Evolutionary conservation across 2,797 vertebrate genomes (phyloP), one percentile per base, ranked within the genome.

Genomic region (Sebastes baramenuke): DNA sequence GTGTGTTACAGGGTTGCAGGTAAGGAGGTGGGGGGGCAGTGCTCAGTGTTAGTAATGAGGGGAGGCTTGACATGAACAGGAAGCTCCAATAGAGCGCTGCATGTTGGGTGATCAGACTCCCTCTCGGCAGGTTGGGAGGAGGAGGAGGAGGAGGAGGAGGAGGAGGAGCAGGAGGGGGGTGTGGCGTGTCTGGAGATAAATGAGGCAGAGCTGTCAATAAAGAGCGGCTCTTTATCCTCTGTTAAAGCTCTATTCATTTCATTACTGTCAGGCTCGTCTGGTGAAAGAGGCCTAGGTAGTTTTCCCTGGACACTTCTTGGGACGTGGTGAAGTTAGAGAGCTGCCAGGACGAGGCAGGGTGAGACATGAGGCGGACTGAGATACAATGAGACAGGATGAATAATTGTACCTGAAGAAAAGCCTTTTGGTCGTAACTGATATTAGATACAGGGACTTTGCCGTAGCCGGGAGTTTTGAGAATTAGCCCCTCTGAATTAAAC

Each of bases 211-310:
- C 38, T 86, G 78, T 92, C 85, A 82, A 88, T 86, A 90, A 84
- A 71, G 59, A 75, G 13, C 38, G 72, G 76, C 81, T 84, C 77
- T 87, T 90, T 87, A 84, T 85, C 58, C 77, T 79, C 77, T 58
- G n/a, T 89, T 91, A 86, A 91, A 87, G 52, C 75, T 84, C 71
- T 65, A 72, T 88, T 87, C 77, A 86, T 92, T 87, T 83, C 75
- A 90, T 80, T 83, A 86, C 85, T 88, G 88, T 90, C 87, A 88
- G 82, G 67, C 62, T 58, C 71, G 78, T 89, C 87, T 83, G 67
- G 69, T 81, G 73, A 65, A 86, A 58, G 54, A 83, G 54, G 67
- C 32, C 25, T 6, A 32, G 36, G 49, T 76, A 59, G 65, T 74
- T 81, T 83, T 84, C 85, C 82, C 73, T 54, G 64, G 84, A 87